Conservation (phyloP, 1,140 invertebrate genomes). For the Eupeodes corollae region DNA sequence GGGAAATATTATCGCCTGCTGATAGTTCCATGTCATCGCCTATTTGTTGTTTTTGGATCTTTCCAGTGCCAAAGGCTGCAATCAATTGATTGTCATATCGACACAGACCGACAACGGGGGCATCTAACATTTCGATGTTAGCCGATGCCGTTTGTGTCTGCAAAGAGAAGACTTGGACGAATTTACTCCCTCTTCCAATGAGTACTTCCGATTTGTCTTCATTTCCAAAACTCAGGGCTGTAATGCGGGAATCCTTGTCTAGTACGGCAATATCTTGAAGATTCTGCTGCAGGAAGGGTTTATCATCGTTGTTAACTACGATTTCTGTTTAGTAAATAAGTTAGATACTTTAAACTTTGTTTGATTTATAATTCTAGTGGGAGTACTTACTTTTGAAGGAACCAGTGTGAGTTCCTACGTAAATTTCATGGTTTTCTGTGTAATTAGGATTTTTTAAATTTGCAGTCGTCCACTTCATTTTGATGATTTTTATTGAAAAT, state of each 20-base stretch:
- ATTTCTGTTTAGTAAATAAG: slow-evolving; percentile 15
- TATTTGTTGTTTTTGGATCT: slow-evolving; percentile 6
- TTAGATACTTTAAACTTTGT: background rate
- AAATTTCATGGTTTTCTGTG: slow-evolving; percentile 29
- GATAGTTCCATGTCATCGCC: slow-evolving; percentile 7
- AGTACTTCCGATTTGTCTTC: slow-evolving; percentile 54
- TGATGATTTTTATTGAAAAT: background rate
- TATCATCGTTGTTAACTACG: slow-evolving; percentile 18
- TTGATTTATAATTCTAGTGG: background rate
- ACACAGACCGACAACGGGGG: slow-evolving; percentile 28
- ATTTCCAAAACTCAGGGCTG: slow-evolving; percentile 57
- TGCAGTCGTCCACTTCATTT: slow-evolving; percentile 34
- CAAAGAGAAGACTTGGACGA: slow-evolving; percentile 20
- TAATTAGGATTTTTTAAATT: slow-evolving; percentile 30
- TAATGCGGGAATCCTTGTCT: slow-evolving; percentile 46
- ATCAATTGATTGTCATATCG: slow-evolving; percentile 24
- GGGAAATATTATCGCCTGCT: slow-evolving; percentile 26
- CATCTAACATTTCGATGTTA: slow-evolving; percentile 9
- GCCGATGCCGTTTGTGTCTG: slow-evolving; percentile 4
- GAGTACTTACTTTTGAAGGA: slow-evolving; percentile 33
- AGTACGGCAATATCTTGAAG: slow-evolving; percentile 39
- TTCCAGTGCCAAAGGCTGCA: slow-evolving; percentile 28
- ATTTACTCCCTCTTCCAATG: slow-evolving; percentile 39
- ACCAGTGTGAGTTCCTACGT: slow-evolving; percentile 34
- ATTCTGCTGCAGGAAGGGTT: slow-evolving; percentile 32